Base-by-base conservation (phyloP, 2,888 invertebrate genomes). In the Petrolisthes cinctipes region DNA sequence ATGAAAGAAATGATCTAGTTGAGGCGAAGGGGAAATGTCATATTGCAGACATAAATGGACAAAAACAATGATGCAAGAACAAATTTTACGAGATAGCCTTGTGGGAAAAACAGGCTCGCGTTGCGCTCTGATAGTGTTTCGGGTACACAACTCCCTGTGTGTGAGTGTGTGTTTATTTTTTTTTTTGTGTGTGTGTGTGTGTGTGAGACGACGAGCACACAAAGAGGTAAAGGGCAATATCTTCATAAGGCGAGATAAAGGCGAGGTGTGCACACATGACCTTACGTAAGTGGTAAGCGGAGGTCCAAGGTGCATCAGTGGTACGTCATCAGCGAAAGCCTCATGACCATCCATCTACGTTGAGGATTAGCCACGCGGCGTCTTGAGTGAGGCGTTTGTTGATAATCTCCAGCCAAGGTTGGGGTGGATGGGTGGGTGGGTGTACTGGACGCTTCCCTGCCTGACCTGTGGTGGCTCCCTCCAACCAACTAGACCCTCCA, bases 391-490 rank as follows among this genome's bases (percentile, higher is more conserved):
- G 51, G 81, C 6, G 81, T 4, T 37, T 66, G 11, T 66, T 66
- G 66, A 81, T 81, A 81, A 81, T 81, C 81, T 81, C 66, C 11
- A 53, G 66, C 51, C 81, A 81, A 81, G 81, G 61, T 37, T 61
- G 66, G 71, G 9, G 61, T 61, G 61, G 9, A 61, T 61, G 61
- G 9, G 61, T 61, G 61, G 6, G 57, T 80, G 20, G 54, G 57
- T 57, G 20, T 80, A 37, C 37, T 37, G 37, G 37, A 37, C 37
- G 37, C 37, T 37, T 37, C 37, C 37, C 37, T 37, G 37, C 37
- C 37, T 37, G 37, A 37, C 37, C 37, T 37, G 37, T 37, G 37
- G 37, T 37, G 37, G 37, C 37, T 37, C 37, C 37, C 37, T 37
- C 37, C 37, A 37, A 37, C 37, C 37, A 37, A 37, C 37, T 37